phyloP scores from a whole-genome alignment of 2,797 vertebrate species.

The Aythya fuligula region DNA sequence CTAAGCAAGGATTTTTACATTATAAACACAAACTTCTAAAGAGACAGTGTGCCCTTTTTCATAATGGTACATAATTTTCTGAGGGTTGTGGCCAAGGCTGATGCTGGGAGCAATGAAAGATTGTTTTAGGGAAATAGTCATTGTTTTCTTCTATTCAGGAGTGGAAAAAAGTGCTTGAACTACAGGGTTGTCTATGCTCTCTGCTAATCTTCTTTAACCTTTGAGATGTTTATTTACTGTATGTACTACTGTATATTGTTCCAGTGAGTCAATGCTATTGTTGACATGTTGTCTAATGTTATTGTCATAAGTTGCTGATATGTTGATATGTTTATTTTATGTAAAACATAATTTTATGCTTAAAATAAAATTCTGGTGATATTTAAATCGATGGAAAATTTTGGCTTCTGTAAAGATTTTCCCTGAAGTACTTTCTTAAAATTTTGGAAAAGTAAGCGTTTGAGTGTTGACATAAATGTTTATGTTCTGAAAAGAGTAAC shows the following conservation, averaged over 20 bases:
- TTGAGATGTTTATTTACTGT: not conserved
- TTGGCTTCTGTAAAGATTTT: not conserved
- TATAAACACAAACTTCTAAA: not conserved
- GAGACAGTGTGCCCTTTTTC: not conserved
- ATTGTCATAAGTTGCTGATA: not conserved
- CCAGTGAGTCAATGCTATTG: not conserved
- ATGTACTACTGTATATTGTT: not conserved
- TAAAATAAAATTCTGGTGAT: not conserved
- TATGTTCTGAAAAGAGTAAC: not conserved
- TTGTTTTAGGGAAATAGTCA: not conserved
- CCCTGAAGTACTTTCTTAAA: not conserved
- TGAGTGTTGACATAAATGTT: not conserved
- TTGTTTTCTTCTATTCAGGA: not conserved
- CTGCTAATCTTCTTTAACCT: not conserved
- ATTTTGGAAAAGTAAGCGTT: not conserved
- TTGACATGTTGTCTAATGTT: not conserved
- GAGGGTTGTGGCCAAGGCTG: not conserved
- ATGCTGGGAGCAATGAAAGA: not conserved
- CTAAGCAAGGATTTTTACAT: not conserved
- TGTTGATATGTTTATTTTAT: not conserved
- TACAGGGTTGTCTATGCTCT: not conserved
- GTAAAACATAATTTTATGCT: not conserved
- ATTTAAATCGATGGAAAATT: not conserved
- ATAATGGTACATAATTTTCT: not conserved
- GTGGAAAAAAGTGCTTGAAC: not conserved